Conservation (phyloP, 2,797 vertebrate genomes). For the Platalea minor region DNA sequence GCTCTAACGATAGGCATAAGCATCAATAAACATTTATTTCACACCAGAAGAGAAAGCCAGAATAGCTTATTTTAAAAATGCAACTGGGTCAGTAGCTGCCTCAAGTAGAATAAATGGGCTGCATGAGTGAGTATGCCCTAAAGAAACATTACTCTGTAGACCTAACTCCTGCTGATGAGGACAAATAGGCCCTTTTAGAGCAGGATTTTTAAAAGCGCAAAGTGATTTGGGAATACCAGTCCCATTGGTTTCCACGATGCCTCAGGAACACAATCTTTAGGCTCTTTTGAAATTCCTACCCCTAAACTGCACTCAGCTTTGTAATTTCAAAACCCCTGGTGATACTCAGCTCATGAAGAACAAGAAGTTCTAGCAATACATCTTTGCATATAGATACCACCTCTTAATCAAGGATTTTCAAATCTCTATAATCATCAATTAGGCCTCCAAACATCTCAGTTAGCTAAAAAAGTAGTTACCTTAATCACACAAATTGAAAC, state of each 20-base stretch:
- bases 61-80: constrained; percentile 46
- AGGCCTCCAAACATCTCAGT: not conserved
- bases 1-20: not conserved
- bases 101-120: constrained; percentile 37
- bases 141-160: constrained; percentile 13
- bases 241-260: not conserved
- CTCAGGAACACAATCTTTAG: not conserved
- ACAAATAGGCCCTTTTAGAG: constrained; percentile 48
- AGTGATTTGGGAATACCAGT: constrained; percentile 30
- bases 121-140: not conserved
- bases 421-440: not conserved
- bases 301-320: not conserved
- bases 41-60: not conserved
- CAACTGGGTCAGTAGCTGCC: constrained; percentile 67
- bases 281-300: constrained; percentile 1
- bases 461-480: not conserved
- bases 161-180: constrained; percentile 11
- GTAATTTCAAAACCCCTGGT: not conserved
- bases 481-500: rapidly evolving
- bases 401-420: not conserved
- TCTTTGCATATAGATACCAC: not conserved
- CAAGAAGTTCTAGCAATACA: not conserved
- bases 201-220: constrained; percentile 14
- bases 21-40: constrained; percentile 15
- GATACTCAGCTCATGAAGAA: not conserved